Conservation (phyloP, 2,888 invertebrate species). For the Lepidonotus clava region DNA sequence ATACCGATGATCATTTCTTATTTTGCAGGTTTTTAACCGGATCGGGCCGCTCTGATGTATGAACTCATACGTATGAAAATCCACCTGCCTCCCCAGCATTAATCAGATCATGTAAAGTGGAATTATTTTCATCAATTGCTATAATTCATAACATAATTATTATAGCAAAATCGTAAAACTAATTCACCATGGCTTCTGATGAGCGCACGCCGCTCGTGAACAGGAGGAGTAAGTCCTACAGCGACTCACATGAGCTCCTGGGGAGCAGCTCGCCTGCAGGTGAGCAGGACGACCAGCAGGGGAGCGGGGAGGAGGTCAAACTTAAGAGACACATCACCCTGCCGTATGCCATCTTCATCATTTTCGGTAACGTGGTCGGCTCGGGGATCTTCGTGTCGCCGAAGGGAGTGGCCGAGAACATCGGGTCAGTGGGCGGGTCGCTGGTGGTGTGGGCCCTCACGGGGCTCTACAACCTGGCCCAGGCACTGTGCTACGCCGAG, state of each 20-base stretch:
- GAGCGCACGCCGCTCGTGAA: not conserved
- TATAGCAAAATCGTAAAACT: no score
- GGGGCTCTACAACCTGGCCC: constrained; percentile 60
- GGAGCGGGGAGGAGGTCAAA: not conserved
- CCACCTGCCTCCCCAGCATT: no score
- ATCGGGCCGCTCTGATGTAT: no score
- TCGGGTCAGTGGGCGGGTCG: constrained; percentile 61
- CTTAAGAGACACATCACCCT: constrained; percentile 61
- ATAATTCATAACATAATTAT: no score
- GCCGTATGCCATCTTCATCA: constrained; percentile 56
- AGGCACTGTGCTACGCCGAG: constrained; percentile 63
- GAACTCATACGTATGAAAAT: no score
- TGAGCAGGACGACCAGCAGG: no score
- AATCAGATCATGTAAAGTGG: no score
- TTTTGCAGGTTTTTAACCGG: no score
- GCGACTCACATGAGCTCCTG: no score
- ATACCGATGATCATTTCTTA: no score
- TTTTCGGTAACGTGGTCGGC: constrained; percentile 62
- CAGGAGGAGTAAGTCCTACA: not conserved
- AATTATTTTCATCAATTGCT: no score
- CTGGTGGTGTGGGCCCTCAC: constrained; percentile 61
- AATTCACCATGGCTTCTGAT: not conserved
- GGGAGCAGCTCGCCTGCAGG: no score
- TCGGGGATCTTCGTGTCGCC: constrained; percentile 63
- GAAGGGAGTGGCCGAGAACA: constrained; percentile 61